Evolutionary conservation across 2,113 vertebrate species (phyloP), one percentile per base, ranked within the genome.

Genomic region (Neodontobutis hainanensis): DNA sequence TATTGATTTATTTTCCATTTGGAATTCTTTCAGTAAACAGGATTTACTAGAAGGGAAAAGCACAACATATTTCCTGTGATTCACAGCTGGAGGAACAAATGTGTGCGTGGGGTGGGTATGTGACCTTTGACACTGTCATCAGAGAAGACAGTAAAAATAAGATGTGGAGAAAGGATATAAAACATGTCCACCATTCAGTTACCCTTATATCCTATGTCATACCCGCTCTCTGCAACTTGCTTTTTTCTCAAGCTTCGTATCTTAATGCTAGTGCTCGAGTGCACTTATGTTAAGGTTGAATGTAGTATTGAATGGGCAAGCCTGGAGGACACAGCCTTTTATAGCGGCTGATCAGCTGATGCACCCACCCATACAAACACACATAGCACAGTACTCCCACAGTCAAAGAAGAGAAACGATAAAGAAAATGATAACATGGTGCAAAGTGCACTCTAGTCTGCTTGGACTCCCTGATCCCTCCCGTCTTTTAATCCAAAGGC

Each of bases 251-350:
- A 52, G 76, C 83, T 76, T 68, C 68, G 32, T 19, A 4, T 82
- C 78, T 88, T 82, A 72, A 83, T 81, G 65, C 68, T 40, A 62
- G 73, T 53, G 64, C 85, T 90, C 73, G 80, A 77, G 79, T 78
- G 72, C 84, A 85, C 80, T 88, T 84, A 77, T 85, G 70, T 77
- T 85, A 80, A 81, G 68, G 80, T 74, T 90, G 85, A 91, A 85
- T 88, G 77, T 82, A 81, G 78, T 90, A 89, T 87, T 84, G 84
- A 89, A 83, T 81, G 81, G 75, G 75, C 62, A 80, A 80, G 81
- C 82, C 87, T 84, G 74, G 80, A 87, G 85, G 82, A 90, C 65
- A 83, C 55, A 70, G 75, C 55, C 83, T 82, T 90, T 88, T 84
- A 86, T 75, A 84, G 81, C 77, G 80, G 74, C 62, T 70, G 53